A percentile compares a stretch with the other conserved stretches of the same genome.
Evolutionary conservation across 2,888 invertebrate genomes (phyloP).

Genomic region (Drosophila niveifrons): DNA sequence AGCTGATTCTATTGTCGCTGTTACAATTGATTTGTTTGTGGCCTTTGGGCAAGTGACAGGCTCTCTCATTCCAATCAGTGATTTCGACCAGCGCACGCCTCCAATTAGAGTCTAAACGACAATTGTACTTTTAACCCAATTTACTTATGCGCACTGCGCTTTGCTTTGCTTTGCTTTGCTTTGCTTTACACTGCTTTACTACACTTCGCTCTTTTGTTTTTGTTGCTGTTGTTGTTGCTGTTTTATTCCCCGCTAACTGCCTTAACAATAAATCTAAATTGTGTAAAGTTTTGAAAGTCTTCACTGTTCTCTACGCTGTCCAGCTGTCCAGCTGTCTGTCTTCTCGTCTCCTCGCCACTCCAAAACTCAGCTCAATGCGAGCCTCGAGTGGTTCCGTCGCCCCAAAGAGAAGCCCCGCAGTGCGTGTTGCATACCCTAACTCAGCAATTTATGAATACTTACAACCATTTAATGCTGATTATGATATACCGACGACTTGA

Average conservation of each 20-base stretch:
- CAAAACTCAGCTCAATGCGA: constrained; percentile 41
- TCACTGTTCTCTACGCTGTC: constrained; percentile 36
- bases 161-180: constrained; percentile 56
- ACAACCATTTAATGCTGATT: neutral
- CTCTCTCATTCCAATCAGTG: constrained; percentile 65
- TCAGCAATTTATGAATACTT: neutral
- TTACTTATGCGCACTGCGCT: constrained; percentile 53
- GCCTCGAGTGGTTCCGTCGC: constrained; percentile 37
- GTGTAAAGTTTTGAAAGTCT: constrained; percentile 67
- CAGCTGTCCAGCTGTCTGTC: constrained; percentile 10
- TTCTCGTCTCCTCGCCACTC: constrained; percentile 15
- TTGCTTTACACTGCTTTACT: constrained; percentile 22
- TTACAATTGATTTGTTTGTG: constrained; percentile 75
- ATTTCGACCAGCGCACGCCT: constrained; percentile 72
- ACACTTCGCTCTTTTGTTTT: constrained; percentile 3
- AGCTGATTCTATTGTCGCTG: constrained; percentile 51
- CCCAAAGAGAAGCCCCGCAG: constrained; percentile 8
- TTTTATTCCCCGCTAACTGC: constrained; percentile 33
- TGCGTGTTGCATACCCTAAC: constrained; percentile 36
- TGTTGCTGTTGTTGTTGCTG: neutral
- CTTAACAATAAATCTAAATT: constrained; percentile 76
- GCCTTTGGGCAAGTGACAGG: constrained; percentile 74
- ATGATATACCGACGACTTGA: neutral
- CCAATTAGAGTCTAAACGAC: constrained; percentile 79
- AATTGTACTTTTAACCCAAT: constrained; percentile 80